phyloP scores from a whole-genome alignment of 2,113 vertebrate species.

The Dromas ardeola region DNA sequence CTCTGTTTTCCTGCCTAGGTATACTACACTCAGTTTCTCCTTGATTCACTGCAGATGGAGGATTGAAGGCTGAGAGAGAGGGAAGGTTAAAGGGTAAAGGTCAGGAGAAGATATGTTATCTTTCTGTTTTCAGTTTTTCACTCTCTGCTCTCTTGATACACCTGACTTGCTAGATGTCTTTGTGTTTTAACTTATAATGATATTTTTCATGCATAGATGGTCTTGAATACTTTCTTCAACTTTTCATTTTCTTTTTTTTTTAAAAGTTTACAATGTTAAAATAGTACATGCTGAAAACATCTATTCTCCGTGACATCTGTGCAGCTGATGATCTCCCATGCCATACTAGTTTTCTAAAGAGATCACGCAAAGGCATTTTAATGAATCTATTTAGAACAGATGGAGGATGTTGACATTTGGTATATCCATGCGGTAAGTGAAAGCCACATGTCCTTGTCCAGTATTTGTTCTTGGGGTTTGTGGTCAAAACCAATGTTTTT shows the following conservation, averaged over 20 bases:
- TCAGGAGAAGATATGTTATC: neutral
- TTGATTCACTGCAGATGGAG: neutral
- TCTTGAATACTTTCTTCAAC: neutral
- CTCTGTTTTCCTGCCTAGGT: neutral
- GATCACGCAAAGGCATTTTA: neutral
- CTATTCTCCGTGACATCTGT: neutral
- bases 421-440: neutral
- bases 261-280: neutral
- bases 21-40: neutral
- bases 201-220: neutral
- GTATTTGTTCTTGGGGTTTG: neutral
- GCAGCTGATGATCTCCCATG: neutral
- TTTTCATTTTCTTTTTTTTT: neutral
- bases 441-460: neutral
- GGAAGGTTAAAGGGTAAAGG: neutral
- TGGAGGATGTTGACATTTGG: neutral
- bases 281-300: neutral
- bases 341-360: neutral
- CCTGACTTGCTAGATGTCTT: neutral
- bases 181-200: neutral
- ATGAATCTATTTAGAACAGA: neutral
- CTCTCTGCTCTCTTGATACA: neutral
- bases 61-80: neutral
- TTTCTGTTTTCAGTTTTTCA: neutral
- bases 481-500: neutral